Evolutionary conservation across 2,888 invertebrate genomes (phyloP), one percentile per base, ranked within the genome.

Genomic region (Hemaris fuciformis): DNA sequence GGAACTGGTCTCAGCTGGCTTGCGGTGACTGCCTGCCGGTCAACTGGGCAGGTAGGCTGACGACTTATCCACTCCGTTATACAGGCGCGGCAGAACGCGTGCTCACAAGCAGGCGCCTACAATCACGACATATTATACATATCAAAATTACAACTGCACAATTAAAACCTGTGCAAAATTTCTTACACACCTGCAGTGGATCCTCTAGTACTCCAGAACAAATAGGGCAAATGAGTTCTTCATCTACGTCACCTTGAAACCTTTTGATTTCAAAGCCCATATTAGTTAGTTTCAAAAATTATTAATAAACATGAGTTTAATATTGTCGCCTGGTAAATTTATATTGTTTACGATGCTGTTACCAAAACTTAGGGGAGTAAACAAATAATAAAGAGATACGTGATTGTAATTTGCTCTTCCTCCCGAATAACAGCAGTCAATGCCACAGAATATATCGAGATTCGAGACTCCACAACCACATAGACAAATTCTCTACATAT

Each of bases 241-340:
- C 99, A 90, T 99, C 99, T 73, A 99, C 98, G 87, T 97, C 97
- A 80, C 98, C 98, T 93, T 97, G 96, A 94, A 99, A 99, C 82
- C 99, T 95, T 90, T 95, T 96, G 76, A 98, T 94, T 93, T 99
- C 99, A 94, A 97, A 99, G 81, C 99, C 99, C 99, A 99, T 99
- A 69, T 74, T 83, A 80, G 71, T 77, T 81, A 75, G 72, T 78
- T 78, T 72, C 63, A 71, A 75, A 65, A 65, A 67, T 65, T 67
- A 71, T 73, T 74, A 69, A 72, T 69, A 76, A 76, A 79, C 85
- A 85, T 85, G 34, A 53, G 59, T 27, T 20, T 43, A 27, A 48
- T 62, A 59, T 57, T n/a, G 3, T 41, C 34, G 18, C 22, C 53
- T 31, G 10, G 27, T 31, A 31, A 18, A 31, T 31, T 18, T 53